Evolutionary conservation across 2,113 vertebrate genomes (phyloP).

Genomic region (Anthoscopus minutus): DNA sequence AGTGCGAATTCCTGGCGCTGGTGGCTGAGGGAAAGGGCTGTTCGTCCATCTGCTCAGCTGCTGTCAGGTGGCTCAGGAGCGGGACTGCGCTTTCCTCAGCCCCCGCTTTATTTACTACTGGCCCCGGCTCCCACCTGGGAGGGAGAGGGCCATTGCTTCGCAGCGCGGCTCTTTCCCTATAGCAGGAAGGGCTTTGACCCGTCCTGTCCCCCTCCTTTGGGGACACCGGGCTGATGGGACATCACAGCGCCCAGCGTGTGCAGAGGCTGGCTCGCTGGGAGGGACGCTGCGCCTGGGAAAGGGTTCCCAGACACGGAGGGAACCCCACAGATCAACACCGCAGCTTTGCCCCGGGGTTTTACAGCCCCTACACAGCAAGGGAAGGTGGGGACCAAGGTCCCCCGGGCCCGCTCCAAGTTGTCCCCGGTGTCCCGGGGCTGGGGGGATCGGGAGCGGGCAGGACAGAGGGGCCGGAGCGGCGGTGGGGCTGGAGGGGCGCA

Average conservation of each 20-base stretch:
- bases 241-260: fast-evolving
- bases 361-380: fast-evolving
- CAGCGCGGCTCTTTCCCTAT: not conserved
- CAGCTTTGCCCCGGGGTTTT: not conserved
- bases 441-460: not conserved
- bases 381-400: not conserved
- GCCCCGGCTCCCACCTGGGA: not conserved
- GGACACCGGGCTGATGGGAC: not conserved
- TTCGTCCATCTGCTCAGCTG: not conserved
- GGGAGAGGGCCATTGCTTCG: not conserved
- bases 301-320: fast-evolving
- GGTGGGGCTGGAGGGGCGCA: not conserved
- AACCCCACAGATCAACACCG: fast-evolving
- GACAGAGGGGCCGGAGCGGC: not conserved
- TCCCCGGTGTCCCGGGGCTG: not conserved
- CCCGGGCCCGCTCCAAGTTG: fast-evolving
- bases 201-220: not conserved
- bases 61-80: conserved; percentile 38
- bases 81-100: not conserved
- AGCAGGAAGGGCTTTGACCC: not conserved
- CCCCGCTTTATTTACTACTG: not conserved
- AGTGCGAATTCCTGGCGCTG: fast-evolving
- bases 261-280: not conserved
- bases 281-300: not conserved
- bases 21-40: not conserved